Percentiles rank a stretch among this genome's conserved stretches.
phyloP scores from a whole-genome alignment of 2,797 vertebrate species.

The Manis javanica region DNA sequence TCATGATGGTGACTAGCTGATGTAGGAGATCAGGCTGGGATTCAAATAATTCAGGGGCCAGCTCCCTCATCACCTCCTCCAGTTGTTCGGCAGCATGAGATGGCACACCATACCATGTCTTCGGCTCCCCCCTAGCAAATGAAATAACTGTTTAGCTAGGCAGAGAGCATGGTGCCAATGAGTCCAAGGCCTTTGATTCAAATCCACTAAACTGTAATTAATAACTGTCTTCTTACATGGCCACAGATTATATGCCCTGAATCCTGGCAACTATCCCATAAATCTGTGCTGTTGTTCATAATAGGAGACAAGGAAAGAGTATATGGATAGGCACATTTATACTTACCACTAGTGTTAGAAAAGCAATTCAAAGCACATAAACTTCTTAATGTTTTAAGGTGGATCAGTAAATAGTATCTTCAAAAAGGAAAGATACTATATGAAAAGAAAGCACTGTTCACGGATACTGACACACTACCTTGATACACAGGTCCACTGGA shows the following conservation, averaged over 20 bases:
- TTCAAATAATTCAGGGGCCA: conserved; percentile 98
- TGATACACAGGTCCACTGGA: not conserved
- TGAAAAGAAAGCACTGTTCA: not conserved
- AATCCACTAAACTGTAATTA: not conserved
- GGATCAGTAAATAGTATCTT: not conserved
- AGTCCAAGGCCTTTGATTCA: conserved; percentile 7
- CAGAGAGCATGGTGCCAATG: not conserved
- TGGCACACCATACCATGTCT: conserved; percentile 99
- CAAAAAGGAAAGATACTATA: not conserved
- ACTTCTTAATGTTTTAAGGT: conserved; percentile 5
- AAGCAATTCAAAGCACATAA: conserved; percentile 4
- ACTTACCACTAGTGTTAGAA: not conserved
- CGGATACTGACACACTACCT: conserved; percentile 16
- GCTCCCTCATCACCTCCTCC: conserved; percentile 97
- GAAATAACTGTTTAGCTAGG: conserved; percentile 61
- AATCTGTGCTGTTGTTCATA: conserved; percentile 8
- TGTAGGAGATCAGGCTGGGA: conserved; percentile 98
- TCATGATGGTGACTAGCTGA: conserved; percentile 99
- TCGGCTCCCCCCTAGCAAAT: conserved; percentile 95
- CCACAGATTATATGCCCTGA: not conserved
- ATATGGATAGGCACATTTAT: not conserved
- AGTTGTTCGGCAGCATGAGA: conserved; percentile 97
- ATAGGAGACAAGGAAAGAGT: not conserved
- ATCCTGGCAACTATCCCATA: conserved; percentile 8
- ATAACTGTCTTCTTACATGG: not conserved